Evolutionary conservation across 2,797 vertebrate species (phyloP).

Genomic region (Clarias platycephalus): DNA sequence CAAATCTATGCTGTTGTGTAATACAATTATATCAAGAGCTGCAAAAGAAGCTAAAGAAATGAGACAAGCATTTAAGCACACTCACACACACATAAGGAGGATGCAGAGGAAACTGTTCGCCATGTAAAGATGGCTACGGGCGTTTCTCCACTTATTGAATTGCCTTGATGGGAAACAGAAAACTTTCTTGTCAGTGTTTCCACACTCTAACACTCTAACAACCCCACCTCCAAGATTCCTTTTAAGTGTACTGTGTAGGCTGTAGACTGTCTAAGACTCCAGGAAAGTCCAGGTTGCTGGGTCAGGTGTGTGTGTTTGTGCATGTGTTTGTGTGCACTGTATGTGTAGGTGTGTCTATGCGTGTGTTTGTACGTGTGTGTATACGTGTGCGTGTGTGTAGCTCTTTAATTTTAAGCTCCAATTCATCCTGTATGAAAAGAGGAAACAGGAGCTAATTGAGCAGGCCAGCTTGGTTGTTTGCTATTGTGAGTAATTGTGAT

Average conservation of each 20-base stretch:
- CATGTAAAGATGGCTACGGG: conserved; percentile 33
- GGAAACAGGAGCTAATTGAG: conserved; percentile 59
- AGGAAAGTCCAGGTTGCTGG: conserved; percentile 22
- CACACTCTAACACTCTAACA: conserved; percentile 55
- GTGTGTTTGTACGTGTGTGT: neutral
- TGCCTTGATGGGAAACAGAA: conserved; percentile 32
- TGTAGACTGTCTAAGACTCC: conserved; percentile 59
- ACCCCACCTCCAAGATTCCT: conserved; percentile 56
- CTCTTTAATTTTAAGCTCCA: conserved; percentile 37
- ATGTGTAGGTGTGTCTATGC: neutral
- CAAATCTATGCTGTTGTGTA: conserved; percentile 46
- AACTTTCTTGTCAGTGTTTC: conserved; percentile 56
- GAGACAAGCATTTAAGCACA: neutral
- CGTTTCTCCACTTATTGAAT: conserved; percentile 28
- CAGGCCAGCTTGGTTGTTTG: conserved; percentile 8
- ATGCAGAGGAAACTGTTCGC: conserved; percentile 6
- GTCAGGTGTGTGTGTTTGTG: neutral
- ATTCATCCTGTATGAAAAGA: conserved; percentile 41
- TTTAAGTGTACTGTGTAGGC: conserved; percentile 57
- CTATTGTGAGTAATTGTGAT: conserved; percentile 34
- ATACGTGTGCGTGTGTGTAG: neutral
- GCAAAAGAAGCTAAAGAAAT: conserved; percentile 8
- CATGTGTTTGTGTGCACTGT: neutral
- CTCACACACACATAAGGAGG: neutral
- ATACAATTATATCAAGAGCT: conserved; percentile 31